Evolutionary conservation across 2,113 vertebrate genomes (phyloP).

Genomic region (Prietella phreatophila): DNA sequence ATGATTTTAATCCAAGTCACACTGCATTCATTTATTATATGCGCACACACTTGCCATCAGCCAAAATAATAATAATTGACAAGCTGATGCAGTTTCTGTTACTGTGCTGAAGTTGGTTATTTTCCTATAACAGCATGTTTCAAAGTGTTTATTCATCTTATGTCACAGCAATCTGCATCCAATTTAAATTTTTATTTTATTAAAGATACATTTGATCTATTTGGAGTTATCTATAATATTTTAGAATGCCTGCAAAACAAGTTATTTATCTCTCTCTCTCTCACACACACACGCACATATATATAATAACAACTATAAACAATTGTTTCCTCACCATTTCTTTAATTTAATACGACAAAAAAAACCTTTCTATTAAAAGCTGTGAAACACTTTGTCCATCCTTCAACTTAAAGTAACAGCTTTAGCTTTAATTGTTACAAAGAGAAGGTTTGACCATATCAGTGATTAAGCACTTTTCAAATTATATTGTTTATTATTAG

Average conservation of each 20-base stretch:
- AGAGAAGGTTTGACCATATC: neutral
- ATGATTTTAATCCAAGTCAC: neutral
- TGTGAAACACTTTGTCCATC: too few relatives aligned
- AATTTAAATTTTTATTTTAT: too few relatives aligned
- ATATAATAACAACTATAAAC: too few relatives aligned
- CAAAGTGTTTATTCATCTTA: neutral
- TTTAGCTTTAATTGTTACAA: neutral
- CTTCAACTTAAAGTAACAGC: neutral
- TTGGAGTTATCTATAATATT: neutral
- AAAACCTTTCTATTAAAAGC: too few relatives aligned
- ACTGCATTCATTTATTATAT: neutral
- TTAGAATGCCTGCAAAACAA: neutral
- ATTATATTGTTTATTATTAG: neutral
- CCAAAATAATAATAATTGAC: too few relatives aligned
- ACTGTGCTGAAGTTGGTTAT: too few relatives aligned
- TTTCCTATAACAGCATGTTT: neutral
- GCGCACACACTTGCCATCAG: neutral
- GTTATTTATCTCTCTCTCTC: neutral
- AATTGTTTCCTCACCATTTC: too few relatives aligned
- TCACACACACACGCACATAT: too few relatives aligned
- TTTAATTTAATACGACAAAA: too few relatives aligned
- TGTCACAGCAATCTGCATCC: neutral
- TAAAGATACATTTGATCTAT: too few relatives aligned
- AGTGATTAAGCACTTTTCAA: neutral
- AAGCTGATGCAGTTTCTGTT: too few relatives aligned